A percentile compares a stretch with the other conserved stretches of the same genome.
These are phyloP conservation scores for Equus quagga DNA, from an alignment of 2,113 vertebrate genomes.

Conservation along the genomic window DNA sequence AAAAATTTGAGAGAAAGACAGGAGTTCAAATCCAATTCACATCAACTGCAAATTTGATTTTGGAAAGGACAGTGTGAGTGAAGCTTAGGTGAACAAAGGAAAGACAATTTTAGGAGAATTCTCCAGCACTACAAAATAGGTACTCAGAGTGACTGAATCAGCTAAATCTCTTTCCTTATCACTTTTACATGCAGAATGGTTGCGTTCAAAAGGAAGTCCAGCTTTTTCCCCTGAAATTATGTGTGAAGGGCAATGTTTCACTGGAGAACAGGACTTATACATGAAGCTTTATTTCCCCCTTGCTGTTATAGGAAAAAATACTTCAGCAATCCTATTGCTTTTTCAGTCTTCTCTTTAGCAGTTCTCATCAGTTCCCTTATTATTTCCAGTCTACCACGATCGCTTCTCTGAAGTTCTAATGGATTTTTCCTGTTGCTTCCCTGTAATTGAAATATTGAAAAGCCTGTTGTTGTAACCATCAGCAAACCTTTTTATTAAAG, in stretches of 20 bases:
- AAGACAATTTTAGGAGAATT: not conserved
- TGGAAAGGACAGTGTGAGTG: not conserved
- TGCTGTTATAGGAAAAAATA: not conserved
- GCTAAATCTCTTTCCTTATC: not conserved
- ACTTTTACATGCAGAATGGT: not conserved
- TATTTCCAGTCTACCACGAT: not conserved
- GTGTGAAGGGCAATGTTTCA: not conserved
- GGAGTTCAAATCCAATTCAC: not conserved
- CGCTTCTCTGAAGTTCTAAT: not conserved
- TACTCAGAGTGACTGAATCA: not conserved
- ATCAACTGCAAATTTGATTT: not conserved
- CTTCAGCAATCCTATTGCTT: not conserved
- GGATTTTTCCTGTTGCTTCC: conserved; percentile 3
- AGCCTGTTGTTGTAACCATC: not conserved
- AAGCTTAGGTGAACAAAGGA: not conserved
- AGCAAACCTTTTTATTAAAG: not conserved
- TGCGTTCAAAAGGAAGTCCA: not conserved
- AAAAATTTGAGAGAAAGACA: not conserved
- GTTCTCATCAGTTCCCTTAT: not conserved
- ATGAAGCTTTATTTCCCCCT: not conserved
- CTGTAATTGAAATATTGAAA: not conserved
- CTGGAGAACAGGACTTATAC: not conserved
- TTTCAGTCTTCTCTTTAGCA: not conserved
- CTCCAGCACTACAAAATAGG: not conserved
- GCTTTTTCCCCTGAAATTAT: not conserved